Percentiles rank a stretch among this genome's conserved stretches.
Evolutionary conservation across 2,113 vertebrate genomes (phyloP).

Genomic region (Regulus satrapa): DNA sequence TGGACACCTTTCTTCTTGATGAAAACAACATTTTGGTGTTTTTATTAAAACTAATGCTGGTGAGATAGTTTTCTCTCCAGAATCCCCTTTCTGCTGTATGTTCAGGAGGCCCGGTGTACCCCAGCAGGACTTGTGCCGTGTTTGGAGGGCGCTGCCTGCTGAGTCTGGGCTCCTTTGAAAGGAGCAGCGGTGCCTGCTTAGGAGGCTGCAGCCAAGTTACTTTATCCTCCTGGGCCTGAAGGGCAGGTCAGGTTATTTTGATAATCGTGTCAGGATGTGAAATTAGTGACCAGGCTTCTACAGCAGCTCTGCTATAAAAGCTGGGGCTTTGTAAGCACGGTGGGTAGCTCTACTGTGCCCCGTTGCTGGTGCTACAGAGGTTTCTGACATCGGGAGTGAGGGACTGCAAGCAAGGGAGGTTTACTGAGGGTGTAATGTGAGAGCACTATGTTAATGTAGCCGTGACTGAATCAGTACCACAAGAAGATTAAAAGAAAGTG

Average conservation of each 20-base stretch:
- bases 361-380: not conserved
- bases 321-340: rapidly evolving
- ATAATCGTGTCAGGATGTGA: not conserved
- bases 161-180: not conserved
- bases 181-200: not conserved
- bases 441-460: not conserved
- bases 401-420: not conserved
- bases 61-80: not conserved
- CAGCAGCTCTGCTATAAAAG: not conserved
- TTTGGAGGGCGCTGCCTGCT: not conserved
- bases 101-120: not conserved
- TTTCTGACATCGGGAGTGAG: not conserved
- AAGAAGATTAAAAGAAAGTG: constrained; percentile 18
- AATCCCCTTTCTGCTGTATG: rapidly evolving
- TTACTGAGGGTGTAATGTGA: not conserved
- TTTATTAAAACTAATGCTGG: not conserved
- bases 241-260: not conserved
- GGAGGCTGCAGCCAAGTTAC: not conserved
- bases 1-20: not conserved
- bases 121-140: not conserved
- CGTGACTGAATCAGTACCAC: constrained; percentile 30
- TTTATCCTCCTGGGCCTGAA: not conserved
- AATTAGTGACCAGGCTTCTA: not conserved
- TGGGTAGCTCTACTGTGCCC: not conserved
- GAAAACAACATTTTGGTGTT: not conserved